Conservation (phyloP, 2,113 vertebrate genomes). For the Todiramphus chloris region DNA sequence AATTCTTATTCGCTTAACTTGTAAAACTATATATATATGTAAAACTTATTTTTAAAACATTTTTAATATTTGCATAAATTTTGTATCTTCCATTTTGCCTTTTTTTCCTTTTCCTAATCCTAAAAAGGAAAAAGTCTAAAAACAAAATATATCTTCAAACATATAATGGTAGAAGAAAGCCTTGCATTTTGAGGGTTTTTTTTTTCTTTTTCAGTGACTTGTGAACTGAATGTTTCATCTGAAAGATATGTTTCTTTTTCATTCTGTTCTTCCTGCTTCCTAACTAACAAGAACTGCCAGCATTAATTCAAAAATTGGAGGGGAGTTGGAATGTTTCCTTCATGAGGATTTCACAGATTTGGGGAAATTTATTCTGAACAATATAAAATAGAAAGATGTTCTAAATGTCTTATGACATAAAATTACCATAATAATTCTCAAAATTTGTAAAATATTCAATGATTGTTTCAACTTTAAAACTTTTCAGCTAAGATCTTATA, state of each 20-base stretch:
- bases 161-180: not conserved
- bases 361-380: not conserved
- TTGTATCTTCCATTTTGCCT: not conserved
- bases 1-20: not conserved
- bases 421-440: not conserved
- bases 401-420: not conserved
- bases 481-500: not conserved
- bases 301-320: not conserved
- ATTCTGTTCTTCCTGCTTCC: not conserved
- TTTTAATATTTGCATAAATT: not conserved
- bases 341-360: constrained; percentile 5
- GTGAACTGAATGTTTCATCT: not conserved
- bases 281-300: constrained; percentile 1
- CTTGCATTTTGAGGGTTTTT: not conserved
- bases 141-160: not conserved
- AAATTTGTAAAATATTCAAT: not conserved
- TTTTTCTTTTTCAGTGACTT: not conserved
- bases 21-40: not conserved
- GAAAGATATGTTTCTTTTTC: not conserved
- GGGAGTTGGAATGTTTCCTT: not conserved
- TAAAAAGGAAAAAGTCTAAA: not conserved
- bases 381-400: not conserved
- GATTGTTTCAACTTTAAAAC: not conserved
- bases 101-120: not conserved
- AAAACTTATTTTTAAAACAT: not conserved